Base-by-base conservation (phyloP, 2,888 invertebrate genomes). In the Melipona beecheii region DNA sequence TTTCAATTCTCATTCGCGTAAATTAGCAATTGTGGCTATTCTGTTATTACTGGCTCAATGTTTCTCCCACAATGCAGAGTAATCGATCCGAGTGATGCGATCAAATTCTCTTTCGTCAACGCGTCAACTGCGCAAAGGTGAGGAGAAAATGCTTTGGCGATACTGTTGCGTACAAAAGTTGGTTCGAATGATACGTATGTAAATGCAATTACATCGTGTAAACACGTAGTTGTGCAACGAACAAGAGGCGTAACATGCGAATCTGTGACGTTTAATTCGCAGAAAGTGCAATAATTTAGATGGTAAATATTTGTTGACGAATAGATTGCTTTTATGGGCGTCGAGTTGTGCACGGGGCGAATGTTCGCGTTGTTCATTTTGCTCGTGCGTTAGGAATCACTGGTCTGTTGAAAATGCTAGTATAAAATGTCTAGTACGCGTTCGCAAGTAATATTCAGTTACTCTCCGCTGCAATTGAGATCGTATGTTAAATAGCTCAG, bases 401-500 rank as follows among this genome's bases (percentile, higher is more conserved):
- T n/a, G 50, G 17, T n/a, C 11, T 21, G 52, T 64, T 69, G 62
- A 64, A 79, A 74, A 66, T 79, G 24, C 31, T 43, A 58, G 64
- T 43, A 54, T n/a, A 70, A 80, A 66, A 75, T 70, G 15, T 75
- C 65, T 49, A 24, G 36, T 50, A 54, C 58, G 6, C 31, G 80
- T 81, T 72, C 43, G 52, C 62, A n/a, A 70, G 74, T 66, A 75
- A 74, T 71, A 74, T 66, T 60, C 54, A 58, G 74, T 71, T 80
- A 49, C 24, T 52, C 52, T 64, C 43, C 21, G 56, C 58, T 43
- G 70, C 74, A 74, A 75, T 82, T 70, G 52, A 82, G 82, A 82
- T 82, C 75, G 58, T 50, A 80, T 70, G 31, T 82, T 71, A 80
- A 82, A 70, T 74, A 74, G 70, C 80, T 24, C 15, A 43, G 74